Percentiles rank a stretch among this genome's conserved stretches.
phyloP scores from a whole-genome alignment of 1,140 invertebrate species.

The Conus betulinus region DNA sequence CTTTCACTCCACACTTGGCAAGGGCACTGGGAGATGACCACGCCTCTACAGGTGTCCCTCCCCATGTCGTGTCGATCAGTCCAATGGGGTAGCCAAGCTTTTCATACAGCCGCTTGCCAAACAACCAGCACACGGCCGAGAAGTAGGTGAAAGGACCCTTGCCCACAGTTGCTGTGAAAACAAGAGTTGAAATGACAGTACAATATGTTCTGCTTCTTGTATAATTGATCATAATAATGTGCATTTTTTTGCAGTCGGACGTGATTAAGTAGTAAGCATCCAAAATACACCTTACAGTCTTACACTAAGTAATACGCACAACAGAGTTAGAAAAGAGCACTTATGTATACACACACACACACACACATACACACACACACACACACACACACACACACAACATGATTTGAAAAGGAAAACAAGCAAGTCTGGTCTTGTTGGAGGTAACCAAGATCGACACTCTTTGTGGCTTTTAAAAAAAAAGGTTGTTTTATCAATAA shows the following conservation, averaged over 20 bases:
- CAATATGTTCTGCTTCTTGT: background rate
- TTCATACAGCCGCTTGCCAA: conserved; percentile 62
- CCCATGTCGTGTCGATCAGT: conserved; percentile 64
- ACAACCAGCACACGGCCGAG: conserved; percentile 72
- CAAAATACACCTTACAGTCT: background rate
- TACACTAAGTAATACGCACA: too few species aligned
- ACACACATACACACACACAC: too few species aligned
- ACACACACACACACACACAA: too few species aligned
- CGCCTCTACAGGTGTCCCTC: conserved; percentile 68
- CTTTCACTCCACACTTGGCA: conserved; percentile 54
- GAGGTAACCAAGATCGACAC: too few species aligned
- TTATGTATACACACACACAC: too few species aligned
- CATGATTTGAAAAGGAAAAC: too few species aligned
- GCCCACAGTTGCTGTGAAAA: conserved; percentile 32
- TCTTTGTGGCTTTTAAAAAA: too few species aligned
- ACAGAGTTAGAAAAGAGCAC: too few species aligned
- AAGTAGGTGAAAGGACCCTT: conserved; percentile 48
- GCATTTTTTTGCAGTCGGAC: background rate
- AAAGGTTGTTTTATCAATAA: too few species aligned
- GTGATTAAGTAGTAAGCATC: background rate
- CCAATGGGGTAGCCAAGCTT: conserved; percentile 65
- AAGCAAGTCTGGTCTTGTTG: too few species aligned
- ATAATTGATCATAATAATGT: background rate
- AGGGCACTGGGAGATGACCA: conserved; percentile 69
- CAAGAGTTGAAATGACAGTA: background rate